phyloP scores from a whole-genome alignment of 1,140 invertebrate species.

The Myzus persicae region DNA sequence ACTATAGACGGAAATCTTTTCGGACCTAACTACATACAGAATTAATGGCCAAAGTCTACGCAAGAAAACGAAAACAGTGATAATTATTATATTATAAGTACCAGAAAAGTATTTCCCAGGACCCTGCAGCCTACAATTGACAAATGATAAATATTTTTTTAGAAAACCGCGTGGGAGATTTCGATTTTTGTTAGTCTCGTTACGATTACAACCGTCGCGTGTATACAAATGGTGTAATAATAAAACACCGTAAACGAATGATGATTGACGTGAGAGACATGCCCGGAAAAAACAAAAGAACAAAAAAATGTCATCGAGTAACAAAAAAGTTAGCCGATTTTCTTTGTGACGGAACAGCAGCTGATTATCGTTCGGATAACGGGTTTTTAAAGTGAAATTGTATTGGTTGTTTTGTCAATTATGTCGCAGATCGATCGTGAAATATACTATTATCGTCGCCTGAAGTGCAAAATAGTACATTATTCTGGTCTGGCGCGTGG shows the following conservation, averaged over 20 bases:
- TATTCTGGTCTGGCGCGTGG: not conserved
- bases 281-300: not conserved
- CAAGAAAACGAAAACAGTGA: not conserved
- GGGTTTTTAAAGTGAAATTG: not conserved
- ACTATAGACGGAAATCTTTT: not conserved
- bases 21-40: not conserved
- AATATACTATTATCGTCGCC: not conserved
- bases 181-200: not conserved
- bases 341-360: not conserved
- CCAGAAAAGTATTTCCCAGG: not conserved
- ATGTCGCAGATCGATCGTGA: not conserved
- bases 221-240: not conserved
- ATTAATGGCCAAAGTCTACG: not conserved
- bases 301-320: not conserved
- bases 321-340: not conserved
- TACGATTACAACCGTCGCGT: not conserved
- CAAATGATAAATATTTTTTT: not conserved
- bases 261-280: not conserved
- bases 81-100: not conserved
- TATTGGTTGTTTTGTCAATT: not conserved
- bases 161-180: conserved; percentile 14
- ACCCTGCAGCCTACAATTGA: not conserved
- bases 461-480: not conserved
- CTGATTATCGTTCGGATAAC: not conserved
- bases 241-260: not conserved